Base-by-base conservation (phyloP, 2,113 vertebrate species). In the Stomatorhinus ivindoensis region DNA sequence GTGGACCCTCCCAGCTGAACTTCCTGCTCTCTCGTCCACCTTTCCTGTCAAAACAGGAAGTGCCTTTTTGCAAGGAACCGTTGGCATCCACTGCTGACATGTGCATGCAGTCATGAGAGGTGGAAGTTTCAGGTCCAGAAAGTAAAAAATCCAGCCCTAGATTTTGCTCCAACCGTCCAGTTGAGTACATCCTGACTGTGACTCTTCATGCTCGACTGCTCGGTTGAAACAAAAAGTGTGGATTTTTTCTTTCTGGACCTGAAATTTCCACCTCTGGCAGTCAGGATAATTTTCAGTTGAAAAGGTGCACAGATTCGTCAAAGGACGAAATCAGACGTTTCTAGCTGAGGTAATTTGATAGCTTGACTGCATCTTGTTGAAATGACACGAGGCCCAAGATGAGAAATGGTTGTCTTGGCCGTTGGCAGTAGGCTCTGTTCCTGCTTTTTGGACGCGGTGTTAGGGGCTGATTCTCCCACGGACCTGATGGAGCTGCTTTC, bases 1-100 rank as follows among this genome's bases (percentile, higher is more conserved):
- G 58, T 48, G 46, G 58, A 17, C 84, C 83, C 53, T 50, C 61
- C 84, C 44, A 42, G 44, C 91, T 89, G 31, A 9, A 21, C 90
- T 90, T 92, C 92, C 90, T 92, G 80, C 90, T 88, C 89, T 50
- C 50, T 89, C 86, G 55, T 3, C n/a, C 17, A 47, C 88, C 90
- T 31, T 42, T 55, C 21, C 89, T 89, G 42, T n/a, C 39, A 65
- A 90, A 83, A 87, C 47, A 85, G 91, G 88, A 85, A 4, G 42
- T 61, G 8, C 48, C 55, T 35, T 19, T 55, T 42, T 24, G 31
- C 27, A 76, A 53, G n/a, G n/a, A 83, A 19, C 51, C 35, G 1
- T 31, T 47, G 42, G 51, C 76, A n/a, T 82, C 88, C 35, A 19
- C 51, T 55, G 24, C 39, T 85, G 80, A 42, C 44, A 47, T 47